Conservation (phyloP, 1,140 invertebrate genomes). For the Riptortus pedestris region DNA sequence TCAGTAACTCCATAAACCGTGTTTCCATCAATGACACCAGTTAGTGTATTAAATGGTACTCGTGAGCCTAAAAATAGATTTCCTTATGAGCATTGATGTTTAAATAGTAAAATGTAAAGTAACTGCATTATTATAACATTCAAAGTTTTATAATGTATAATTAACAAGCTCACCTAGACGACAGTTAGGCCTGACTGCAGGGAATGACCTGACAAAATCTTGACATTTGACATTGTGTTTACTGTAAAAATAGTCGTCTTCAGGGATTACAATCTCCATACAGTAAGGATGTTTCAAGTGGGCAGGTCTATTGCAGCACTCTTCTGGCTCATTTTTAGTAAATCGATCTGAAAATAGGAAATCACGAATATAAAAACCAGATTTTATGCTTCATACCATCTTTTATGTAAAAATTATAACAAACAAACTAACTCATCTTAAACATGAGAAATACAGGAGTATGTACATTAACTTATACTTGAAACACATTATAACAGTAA, state of each 20-base stretch:
- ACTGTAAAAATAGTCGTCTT: conserved; percentile 84
- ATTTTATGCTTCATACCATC: no score
- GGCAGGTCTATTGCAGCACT: conserved; percentile 67
- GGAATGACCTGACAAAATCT: conserved; percentile 79
- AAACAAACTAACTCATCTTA: no score
- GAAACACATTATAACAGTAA: no score
- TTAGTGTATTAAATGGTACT: conserved; percentile 70
- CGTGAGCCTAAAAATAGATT: conserved; percentile 56
- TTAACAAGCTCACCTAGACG: conserved; percentile 54
- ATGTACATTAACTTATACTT: no score
- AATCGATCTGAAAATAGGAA: conserved; percentile 51
- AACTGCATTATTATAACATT: no score
- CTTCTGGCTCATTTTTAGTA: conserved; percentile 77
- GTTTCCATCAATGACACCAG: conserved; percentile 70
- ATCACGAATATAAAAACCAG: not conserved
- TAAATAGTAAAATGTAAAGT: no score
- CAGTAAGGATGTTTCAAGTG: conserved; percentile 84
- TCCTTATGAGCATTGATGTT: no score
- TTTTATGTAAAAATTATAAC: no score
- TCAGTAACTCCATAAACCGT: conserved; percentile 77
- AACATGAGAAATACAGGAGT: no score
- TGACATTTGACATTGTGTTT: conserved; percentile 75
- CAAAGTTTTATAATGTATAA: no score
- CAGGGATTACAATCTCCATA: conserved; percentile 80
- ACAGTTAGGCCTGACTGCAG: conserved; percentile 72